phyloP scores from a whole-genome alignment of 2,888 invertebrate genomes.

The Archips xylosteana region DNA sequence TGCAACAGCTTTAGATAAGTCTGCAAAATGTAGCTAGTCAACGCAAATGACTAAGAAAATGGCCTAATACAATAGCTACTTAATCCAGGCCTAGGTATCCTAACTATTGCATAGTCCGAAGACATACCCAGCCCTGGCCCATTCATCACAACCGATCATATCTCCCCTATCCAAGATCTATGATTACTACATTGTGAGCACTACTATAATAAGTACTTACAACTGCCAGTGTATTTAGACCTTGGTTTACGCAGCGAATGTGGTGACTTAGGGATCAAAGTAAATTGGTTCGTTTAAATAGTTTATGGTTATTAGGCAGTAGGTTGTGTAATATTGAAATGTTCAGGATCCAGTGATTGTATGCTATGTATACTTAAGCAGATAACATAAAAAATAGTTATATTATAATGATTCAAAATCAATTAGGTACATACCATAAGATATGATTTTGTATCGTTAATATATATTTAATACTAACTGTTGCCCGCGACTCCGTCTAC shows the following conservation, averaged over 20 bases:
- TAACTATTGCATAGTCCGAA: conserved; percentile 20
- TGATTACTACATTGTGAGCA: conserved; percentile 48
- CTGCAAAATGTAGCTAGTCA: not conserved
- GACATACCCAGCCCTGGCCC: conserved; percentile 28
- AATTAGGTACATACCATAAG: no score
- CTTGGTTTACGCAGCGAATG: not conserved
- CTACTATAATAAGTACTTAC: conserved; percentile 45
- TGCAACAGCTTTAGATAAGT: not conserved
- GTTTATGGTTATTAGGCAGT: conserved; percentile 36
- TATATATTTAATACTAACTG: no score
- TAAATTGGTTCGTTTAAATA: not conserved
- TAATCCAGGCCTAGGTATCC: not conserved
- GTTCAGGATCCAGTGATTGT: conserved; percentile 11
- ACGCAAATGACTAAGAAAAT: not conserved
- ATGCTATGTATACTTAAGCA: not conserved
- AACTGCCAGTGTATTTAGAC: conserved; percentile 11
- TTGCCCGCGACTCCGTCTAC: no score
- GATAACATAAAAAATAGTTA: no score
- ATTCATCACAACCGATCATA: conserved; percentile 47
- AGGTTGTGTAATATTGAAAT: conserved; percentile 37
- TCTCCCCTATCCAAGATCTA: conserved; percentile 43
- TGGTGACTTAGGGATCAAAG: not conserved
- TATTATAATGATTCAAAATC: no score
- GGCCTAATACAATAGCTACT: not conserved
- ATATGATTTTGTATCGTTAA: no score